Percentiles rank a stretch among this genome's conserved stretches.
phyloP scores from a whole-genome alignment of 2,888 invertebrate species.

The Thymelicus acteon region DNA sequence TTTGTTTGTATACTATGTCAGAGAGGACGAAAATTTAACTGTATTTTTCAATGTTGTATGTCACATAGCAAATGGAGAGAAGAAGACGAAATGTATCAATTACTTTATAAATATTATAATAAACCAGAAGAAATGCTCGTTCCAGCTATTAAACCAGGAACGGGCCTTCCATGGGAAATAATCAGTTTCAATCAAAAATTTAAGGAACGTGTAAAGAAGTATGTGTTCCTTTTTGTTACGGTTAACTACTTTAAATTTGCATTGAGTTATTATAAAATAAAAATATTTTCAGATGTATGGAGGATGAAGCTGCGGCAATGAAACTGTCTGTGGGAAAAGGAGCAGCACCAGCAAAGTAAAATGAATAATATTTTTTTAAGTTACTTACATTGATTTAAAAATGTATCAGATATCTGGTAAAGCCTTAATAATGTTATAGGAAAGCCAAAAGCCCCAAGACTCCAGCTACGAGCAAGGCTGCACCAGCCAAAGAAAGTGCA shows the following conservation, averaged over 20 bases:
- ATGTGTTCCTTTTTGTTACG: slow-evolving; percentile 23
- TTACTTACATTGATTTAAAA: neutral
- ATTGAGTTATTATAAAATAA: slow-evolving; percentile 3
- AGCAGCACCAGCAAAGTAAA: slow-evolving; percentile 53
- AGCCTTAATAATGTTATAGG: slow-evolving; percentile 47
- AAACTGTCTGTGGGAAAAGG: slow-evolving; percentile 48
- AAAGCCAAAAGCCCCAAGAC: slow-evolving; percentile 61
- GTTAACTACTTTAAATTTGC: neutral
- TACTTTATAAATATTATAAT: slow-evolving; percentile 72
- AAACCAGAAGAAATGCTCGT: slow-evolving; percentile 75
- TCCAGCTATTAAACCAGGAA: slow-evolving; percentile 66
- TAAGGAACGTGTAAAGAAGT: slow-evolving; percentile 63
- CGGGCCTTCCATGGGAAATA: slow-evolving; percentile 62
- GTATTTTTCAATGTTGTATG: neutral
- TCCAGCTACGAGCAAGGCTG: slow-evolving; percentile 41
- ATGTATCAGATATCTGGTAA: neutral
- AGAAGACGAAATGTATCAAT: slow-evolving; percentile 71
- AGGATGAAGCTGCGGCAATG: slow-evolving; percentile 56
- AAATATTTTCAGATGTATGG: slow-evolving; percentile 53
- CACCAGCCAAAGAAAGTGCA: slow-evolving; percentile 46
- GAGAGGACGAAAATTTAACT: neutral
- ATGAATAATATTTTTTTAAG: slow-evolving; percentile 43
- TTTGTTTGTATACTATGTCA: neutral
- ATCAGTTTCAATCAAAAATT: slow-evolving; percentile 61
- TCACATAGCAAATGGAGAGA: slow-evolving; percentile 67